Conservation (phyloP, 2,797 vertebrate species). For the Megalops cyprinoides region DNA sequence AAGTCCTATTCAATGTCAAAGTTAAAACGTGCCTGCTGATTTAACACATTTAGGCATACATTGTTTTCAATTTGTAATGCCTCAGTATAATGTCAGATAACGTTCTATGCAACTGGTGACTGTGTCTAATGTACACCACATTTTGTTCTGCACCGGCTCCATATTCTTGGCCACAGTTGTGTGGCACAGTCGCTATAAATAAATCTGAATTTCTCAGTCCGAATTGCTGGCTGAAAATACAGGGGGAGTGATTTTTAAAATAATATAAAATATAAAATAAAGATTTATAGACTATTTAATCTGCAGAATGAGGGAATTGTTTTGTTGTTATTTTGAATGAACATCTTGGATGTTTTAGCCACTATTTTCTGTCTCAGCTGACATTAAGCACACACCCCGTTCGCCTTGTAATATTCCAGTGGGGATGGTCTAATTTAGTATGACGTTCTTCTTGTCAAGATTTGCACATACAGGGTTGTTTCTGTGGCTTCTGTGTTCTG, state of each 20-base stretch:
- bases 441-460: neutral
- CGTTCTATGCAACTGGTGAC: neutral
- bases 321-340: no score
- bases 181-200: neutral
- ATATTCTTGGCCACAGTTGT: neutral
- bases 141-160: neutral
- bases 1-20: neutral
- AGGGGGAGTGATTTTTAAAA: neutral
- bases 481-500: no score
- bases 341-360: neutral
- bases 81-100: neutral
- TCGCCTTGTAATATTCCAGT: neutral
- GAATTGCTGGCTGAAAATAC: neutral
- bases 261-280: no score
- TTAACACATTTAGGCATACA: neutral
- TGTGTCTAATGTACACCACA: constrained; percentile 3
- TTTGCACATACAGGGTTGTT: neutral
- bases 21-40: neutral
- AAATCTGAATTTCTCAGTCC: neutral
- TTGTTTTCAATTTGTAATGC: constrained; percentile 1
- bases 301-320: neutral
- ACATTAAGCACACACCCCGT: neutral
- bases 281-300: no score
- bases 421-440: neutral
- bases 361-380: neutral